These are phyloP conservation scores for Drosophila paracracens DNA, from an alignment of 2,888 invertebrate species.

Conservation along the genomic window DNA sequence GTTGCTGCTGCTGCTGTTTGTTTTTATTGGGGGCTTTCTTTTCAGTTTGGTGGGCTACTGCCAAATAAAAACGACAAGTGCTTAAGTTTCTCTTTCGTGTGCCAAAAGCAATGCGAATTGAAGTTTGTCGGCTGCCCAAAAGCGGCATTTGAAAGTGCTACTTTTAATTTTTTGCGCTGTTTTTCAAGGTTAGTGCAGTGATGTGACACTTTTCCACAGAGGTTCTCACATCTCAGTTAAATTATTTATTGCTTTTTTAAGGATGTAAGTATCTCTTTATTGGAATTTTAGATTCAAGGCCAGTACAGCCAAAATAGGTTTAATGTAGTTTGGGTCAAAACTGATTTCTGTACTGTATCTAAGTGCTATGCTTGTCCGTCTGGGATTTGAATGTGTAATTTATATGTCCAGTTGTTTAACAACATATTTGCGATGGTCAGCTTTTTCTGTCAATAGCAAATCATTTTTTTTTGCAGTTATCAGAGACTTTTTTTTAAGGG, in stretches of 20 bases:
- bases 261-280: background rate
- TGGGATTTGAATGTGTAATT: background rate
- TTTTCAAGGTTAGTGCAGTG: conserved; percentile 59
- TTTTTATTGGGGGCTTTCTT: conserved; percentile 40
- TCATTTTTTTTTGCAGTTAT: background rate
- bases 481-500: background rate
- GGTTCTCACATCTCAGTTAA: background rate
- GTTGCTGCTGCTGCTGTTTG: conserved; percentile 35
- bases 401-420: background rate
- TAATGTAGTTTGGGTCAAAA: background rate
- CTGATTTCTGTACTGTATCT: background rate
- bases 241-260: background rate
- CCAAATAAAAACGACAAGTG: conserved; percentile 50
- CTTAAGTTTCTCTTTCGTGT: conserved; percentile 71
- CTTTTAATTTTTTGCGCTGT: conserved; percentile 11
- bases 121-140: conserved; percentile 41
- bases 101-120: conserved; percentile 66
- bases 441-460: background rate
- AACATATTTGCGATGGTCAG: background rate
- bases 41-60: conserved; percentile 55
- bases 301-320: background rate
- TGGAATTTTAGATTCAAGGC: background rate
- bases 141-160: conserved; percentile 31
- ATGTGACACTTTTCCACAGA: conserved; percentile 40
- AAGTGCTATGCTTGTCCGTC: background rate